Base-by-base conservation (phyloP, 30 jellyfish, hydroid and myxozoan species). In the Pelagia noctiluca region DNA sequence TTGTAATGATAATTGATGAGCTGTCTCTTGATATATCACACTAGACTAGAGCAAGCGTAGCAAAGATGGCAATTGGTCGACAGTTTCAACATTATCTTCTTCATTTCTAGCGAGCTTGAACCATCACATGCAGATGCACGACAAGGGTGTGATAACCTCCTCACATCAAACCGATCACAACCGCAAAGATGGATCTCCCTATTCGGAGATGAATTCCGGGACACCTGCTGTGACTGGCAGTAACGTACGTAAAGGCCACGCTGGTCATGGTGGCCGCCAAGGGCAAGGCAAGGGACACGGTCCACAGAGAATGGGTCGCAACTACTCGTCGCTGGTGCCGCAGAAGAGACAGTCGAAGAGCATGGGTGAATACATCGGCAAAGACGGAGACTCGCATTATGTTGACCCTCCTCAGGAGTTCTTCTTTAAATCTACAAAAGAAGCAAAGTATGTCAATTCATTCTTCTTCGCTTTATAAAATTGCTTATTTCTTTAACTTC, bases 371-470 rank as follows among this genome's bases (percentile, higher is more conserved):
- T 37, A 42, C 34, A 38, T 46, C 16, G 85, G 96, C 32, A 83
- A 96, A 46, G 99, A 94, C 38, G 91, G 90, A 54, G 99, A 88
- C 53, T 75, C 89, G 22, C 99, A 88, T 29, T 94, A 67, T 53
- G 99, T 94, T 77, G 99, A 94, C 46, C 99, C 99, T 8, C 99
- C 99, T 0, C 99, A 94, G 35, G 99, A 94, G 66, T 94, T 94
- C 60, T 75, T 94, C 24, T 94, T 94, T 89, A 79, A 64, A 35
- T 89, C 99, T 25, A 88, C 94, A 18, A 83, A 88, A 71, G 93
- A 88, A 36, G 96, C 99, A 21, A 88, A 80, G 99, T 94, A 80
- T 35, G 96, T 25, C 34, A 4, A 21, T n/a, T 53, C 8, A 47
- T 48, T 18, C 16, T 25, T 26, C 31, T 4, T 75, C 13, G 16